Evolutionary conservation across 1,140 invertebrate genomes (phyloP).

Genomic region (Leptinotarsa texana): DNA sequence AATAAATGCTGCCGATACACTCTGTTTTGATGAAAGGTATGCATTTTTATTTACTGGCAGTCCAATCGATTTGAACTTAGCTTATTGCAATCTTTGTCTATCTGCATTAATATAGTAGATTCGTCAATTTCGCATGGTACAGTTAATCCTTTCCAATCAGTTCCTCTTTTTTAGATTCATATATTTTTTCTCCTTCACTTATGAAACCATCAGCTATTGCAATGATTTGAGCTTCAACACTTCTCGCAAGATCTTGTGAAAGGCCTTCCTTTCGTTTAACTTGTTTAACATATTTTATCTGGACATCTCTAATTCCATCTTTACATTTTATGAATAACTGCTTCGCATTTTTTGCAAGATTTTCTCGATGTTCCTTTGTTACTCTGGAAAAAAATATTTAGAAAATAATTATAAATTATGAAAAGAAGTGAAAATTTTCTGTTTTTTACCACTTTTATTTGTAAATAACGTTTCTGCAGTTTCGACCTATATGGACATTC

Average conservation of each 20-base stretch:
- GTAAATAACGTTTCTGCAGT: no score
- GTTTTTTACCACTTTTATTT: no score
- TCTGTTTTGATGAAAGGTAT: no score
- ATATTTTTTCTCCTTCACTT: constrained; percentile 67
- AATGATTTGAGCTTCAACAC: constrained; percentile 69
- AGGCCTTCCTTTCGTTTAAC: constrained; percentile 68
- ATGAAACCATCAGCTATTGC: constrained; percentile 69
- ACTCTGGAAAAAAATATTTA: constrained; percentile 62
- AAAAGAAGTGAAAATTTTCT: no score
- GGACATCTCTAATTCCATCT: constrained; percentile 75
- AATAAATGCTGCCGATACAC: no score
- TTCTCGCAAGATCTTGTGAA: constrained; percentile 69
- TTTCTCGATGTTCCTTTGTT: constrained; percentile 89
- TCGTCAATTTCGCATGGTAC: not conserved
- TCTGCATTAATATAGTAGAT: no score
- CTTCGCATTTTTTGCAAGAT: constrained; percentile 86
- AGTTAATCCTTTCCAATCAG: constrained; percentile 60
- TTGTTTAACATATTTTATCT: constrained; percentile 73
- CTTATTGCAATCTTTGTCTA: no score
- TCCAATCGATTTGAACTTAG: no score
- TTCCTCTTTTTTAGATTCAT: constrained; percentile 73
- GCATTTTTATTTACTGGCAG: no score
- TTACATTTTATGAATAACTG: constrained; percentile 77
- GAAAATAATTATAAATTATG: no score
- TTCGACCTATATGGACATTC: no score